Conservation (phyloP, 1,140 invertebrate genomes). For the Drosophila bipectinata region DNA sequence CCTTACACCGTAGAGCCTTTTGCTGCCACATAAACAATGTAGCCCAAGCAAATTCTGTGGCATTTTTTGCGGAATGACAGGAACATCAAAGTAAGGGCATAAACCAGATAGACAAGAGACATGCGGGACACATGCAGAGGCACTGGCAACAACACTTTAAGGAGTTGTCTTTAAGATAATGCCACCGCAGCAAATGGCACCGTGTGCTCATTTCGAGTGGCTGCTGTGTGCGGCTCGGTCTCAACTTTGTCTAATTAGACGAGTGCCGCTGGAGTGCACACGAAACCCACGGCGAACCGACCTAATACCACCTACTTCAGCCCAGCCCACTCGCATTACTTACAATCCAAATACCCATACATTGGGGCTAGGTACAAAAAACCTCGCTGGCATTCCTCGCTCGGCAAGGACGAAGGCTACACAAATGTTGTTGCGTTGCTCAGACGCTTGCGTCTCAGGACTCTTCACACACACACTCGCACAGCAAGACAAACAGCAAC, state of each 20-base stretch:
- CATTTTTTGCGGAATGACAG: conserved; percentile 60
- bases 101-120: conserved; percentile 8
- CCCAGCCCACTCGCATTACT: conserved; percentile 45
- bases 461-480: conserved; percentile 55
- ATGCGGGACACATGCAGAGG: neutral
- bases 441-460: conserved; percentile 53
- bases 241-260: conserved; percentile 80
- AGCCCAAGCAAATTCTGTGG: conserved; percentile 75
- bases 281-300: conserved; percentile 19
- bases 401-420: conserved; percentile 57
- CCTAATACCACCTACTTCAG: neutral
- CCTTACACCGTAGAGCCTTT: conserved; percentile 10
- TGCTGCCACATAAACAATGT: conserved; percentile 63
- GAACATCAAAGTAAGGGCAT: conserved; percentile 66
- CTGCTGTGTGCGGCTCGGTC: conserved; percentile 47
- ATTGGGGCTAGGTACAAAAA: conserved; percentile 13
- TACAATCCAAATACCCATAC: conserved; percentile 38
- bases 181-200: conserved; percentile 46
- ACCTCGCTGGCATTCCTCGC: conserved; percentile 8
- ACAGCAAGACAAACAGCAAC: conserved; percentile 43
- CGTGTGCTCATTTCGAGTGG: conserved; percentile 50
- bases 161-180: conserved; percentile 60
- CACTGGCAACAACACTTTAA: conserved; percentile 45
- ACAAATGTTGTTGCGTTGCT: conserved; percentile 55
- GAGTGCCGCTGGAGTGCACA: conserved; percentile 71